Evolutionary conservation across 2,888 invertebrate species (phyloP), one percentile per base, ranked within the genome.

Genomic region (Endotricha flammealis): DNA sequence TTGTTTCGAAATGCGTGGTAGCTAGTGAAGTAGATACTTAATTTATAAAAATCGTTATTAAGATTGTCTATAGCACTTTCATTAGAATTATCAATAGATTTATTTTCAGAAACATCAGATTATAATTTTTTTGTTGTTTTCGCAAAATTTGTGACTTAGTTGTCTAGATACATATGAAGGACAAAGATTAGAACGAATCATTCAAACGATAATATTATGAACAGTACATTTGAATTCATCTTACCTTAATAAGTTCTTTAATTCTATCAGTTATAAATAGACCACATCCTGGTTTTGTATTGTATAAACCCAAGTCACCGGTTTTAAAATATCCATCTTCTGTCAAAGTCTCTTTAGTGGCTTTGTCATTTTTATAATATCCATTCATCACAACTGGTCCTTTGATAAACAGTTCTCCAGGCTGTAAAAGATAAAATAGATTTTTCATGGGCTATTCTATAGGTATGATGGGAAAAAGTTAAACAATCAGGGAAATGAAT

Each of bases 171-270:
- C n/a, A n/a, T n/a, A n/a, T n/a, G n/a, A n/a, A n/a, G n/a, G n/a
- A n/a, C n/a, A n/a, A n/a, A n/a, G n/a, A n/a, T n/a, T n/a, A n/a
- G n/a, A n/a, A n/a, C n/a, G n/a, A n/a, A n/a, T n/a, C n/a, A n/a
- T n/a, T n/a, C n/a, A n/a, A n/a, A n/a, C n/a, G n/a, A n/a, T n/a
- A n/a, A n/a, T n/a, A n/a, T n/a, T n/a, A n/a, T n/a, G n/a, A n/a
- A n/a, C n/a, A n/a, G n/a, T n/a, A n/a, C n/a, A 24, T 13, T 2
- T 2, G 3, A 22, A 20, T 13, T 17, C 9, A 28, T 10, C 20
- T 48, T 46, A 82, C 86, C 81, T 96, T 96, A 48, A 96, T 95
- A 27, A 96, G 80, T 64, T 95, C 95, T 68, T 95, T 95, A 41
- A 92, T 83, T 41, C 96, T 89, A 62, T 94, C 95, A n/a, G 92